Evolutionary conservation across 2,113 vertebrate genomes (phyloP).

Genomic region (Dipodomys spectabilis): DNA sequence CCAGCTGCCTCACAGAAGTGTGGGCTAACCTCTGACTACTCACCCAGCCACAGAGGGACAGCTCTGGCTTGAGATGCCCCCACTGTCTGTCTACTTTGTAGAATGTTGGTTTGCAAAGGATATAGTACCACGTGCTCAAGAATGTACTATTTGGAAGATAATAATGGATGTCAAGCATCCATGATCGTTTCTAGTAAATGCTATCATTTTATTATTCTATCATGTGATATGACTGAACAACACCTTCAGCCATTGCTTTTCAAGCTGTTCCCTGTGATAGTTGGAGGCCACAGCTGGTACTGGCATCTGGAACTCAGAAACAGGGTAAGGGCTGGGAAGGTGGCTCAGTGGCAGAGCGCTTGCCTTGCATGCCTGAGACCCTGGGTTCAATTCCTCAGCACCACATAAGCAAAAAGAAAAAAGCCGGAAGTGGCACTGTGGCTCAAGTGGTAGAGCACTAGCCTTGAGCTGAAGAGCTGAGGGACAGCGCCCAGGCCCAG

Average conservation of each 20-base stretch:
- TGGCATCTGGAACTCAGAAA: not conserved
- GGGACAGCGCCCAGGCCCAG: too few relatives aligned
- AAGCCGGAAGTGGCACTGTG: too few relatives aligned
- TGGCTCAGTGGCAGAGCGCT: too few relatives aligned
- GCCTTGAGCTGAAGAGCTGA: too few relatives aligned
- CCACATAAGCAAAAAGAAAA: too few relatives aligned
- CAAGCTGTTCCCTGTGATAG: too few relatives aligned
- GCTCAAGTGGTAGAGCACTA: too few relatives aligned
- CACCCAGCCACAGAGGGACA: fast-evolving
- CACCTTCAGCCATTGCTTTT: not conserved
- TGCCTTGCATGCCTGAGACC: too few relatives aligned
- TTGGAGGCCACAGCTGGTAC: not conserved
- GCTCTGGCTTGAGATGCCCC: not conserved
- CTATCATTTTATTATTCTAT: not conserved
- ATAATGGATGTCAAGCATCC: not conserved
- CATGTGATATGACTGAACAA: not conserved
- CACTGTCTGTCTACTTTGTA: fast-evolving
- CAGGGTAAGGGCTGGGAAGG: not conserved
- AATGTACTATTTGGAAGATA: not conserved
- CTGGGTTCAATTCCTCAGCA: too few relatives aligned
- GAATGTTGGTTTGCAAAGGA: not conserved
- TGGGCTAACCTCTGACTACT: not conserved
- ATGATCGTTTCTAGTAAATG: not conserved
- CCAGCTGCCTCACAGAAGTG: not conserved
- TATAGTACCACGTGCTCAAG: not conserved